A percentile compares a stretch with the other conserved stretches of the same genome.
Evolutionary conservation across 2,797 vertebrate genomes (phyloP).

Genomic region (Megalops cyprinoides): DNA sequence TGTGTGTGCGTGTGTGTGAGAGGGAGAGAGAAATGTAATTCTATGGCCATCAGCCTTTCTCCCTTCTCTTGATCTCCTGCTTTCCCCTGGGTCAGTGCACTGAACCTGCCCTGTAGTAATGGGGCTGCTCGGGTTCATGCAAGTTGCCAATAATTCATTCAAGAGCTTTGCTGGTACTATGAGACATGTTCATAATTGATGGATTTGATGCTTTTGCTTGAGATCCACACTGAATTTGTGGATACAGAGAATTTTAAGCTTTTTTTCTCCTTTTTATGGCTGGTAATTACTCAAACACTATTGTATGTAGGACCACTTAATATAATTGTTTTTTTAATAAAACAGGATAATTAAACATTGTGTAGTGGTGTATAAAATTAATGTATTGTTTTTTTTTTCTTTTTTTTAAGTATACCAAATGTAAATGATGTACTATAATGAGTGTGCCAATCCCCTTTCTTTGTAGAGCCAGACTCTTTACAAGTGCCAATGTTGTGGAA

Average conservation of each 20-base stretch:
- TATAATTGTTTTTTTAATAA: slow-evolving; percentile 60
- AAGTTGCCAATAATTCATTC: slow-evolving; percentile 55
- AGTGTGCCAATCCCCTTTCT: slow-evolving; percentile 86
- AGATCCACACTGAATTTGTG: slow-evolving; percentile 62
- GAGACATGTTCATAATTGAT: slow-evolving; percentile 60
- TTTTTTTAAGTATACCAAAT: slow-evolving; percentile 77
- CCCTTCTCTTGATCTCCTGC: slow-evolving; percentile 49
- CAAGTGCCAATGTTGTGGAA: slow-evolving; percentile 88
- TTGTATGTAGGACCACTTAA: slow-evolving; percentile 66
- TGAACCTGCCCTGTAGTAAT: slow-evolving; percentile 64
- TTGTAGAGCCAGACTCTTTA: slow-evolving; percentile 83
- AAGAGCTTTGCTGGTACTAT: slow-evolving; percentile 65
- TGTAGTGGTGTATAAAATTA: slow-evolving; percentile 76
- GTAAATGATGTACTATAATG: slow-evolving; percentile 84
- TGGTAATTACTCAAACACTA: slow-evolving; percentile 22
- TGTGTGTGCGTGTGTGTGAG: background rate
- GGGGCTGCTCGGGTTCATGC: slow-evolving; percentile 60
- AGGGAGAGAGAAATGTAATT: background rate
- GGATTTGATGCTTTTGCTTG: slow-evolving; percentile 64
- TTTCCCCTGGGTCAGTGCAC: slow-evolving; percentile 63
- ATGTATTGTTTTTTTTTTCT: slow-evolving; percentile 67
- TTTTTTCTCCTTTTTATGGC: slow-evolving; percentile 63
- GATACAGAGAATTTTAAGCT: slow-evolving; percentile 69
- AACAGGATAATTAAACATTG: slow-evolving; percentile 65
- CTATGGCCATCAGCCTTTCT: background rate